Evolutionary conservation across 2,113 vertebrate species (phyloP).

Genomic region (Macrotis lagotis): DNA sequence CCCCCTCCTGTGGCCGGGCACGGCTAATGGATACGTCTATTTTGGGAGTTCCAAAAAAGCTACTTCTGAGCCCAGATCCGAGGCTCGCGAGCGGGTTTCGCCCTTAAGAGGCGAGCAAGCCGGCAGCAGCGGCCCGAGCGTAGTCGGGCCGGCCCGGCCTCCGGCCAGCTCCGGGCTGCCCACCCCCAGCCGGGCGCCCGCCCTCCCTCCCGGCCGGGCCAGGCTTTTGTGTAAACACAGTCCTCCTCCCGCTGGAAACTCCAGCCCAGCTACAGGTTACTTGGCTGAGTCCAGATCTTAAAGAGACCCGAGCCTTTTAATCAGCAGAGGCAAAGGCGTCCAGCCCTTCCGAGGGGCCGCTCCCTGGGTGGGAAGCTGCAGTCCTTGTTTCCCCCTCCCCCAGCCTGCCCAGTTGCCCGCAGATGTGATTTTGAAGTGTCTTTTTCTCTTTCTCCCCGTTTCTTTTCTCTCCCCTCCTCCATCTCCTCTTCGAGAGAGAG

Average conservation of each 20-base stretch:
- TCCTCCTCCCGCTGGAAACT: background rate
- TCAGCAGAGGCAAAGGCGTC: background rate
- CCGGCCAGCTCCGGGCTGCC: background rate
- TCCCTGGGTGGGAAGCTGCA: accelerated
- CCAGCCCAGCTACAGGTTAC: constrained; percentile 38
- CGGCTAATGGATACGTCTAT: background rate
- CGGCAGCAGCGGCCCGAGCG: background rate
- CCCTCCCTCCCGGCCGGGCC: background rate
- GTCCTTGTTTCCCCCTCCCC: background rate
- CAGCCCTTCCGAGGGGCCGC: accelerated
- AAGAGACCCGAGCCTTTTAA: background rate
- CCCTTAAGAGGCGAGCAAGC: background rate
- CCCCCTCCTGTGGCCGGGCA: background rate
- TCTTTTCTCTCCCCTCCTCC: background rate
- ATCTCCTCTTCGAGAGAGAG: background rate
- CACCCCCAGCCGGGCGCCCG: background rate
- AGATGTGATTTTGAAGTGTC: background rate
- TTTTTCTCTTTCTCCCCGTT: background rate
- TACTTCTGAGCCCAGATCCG: background rate
- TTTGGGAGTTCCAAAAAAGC: background rate
- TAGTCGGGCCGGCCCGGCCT: background rate
- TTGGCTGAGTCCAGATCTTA: constrained; percentile 30
- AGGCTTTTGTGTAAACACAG: constrained; percentile 26
- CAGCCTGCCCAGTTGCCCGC: background rate
- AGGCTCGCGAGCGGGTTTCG: background rate